A percentile compares a stretch with the other conserved stretches of the same genome.
phyloP scores from a whole-genome alignment of 2,113 vertebrate species.

The Python bivittatus region DNA sequence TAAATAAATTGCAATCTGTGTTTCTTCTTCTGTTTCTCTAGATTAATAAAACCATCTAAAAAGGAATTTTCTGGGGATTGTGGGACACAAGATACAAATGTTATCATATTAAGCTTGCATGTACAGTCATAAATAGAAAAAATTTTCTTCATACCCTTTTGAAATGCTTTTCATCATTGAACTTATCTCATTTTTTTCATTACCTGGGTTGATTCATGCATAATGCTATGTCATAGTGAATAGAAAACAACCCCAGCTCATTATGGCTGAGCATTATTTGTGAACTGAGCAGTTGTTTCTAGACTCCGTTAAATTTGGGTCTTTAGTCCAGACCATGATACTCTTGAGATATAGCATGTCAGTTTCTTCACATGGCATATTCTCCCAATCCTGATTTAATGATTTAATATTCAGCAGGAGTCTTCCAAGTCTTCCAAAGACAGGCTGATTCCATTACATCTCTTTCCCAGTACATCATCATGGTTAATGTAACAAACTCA shows the following conservation, averaged over 20 bases:
- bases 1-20: conserved; percentile 20
- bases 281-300: background rate
- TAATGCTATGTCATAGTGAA: background rate
- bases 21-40: background rate
- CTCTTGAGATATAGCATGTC: background rate
- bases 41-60: background rate
- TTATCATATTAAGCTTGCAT: background rate
- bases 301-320: background rate
- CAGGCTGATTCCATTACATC: background rate
- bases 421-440: background rate
- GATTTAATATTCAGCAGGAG: background rate
- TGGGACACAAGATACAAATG: background rate
- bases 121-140: background rate
- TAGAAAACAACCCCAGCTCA: background rate
- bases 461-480: background rate
- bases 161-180: background rate
- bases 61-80: background rate
- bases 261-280: background rate
- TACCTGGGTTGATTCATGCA: background rate
- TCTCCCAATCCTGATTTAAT: background rate
- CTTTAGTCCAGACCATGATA: background rate
- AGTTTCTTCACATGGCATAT: background rate
- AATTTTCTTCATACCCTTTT: background rate
- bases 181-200: background rate
- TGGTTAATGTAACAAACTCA: background rate